A percentile compares a stretch with the other conserved stretches of the same genome.
These are phyloP conservation scores for Panthera leo DNA, from an alignment of 2,113 vertebrate species.

Conservation along the genomic window DNA sequence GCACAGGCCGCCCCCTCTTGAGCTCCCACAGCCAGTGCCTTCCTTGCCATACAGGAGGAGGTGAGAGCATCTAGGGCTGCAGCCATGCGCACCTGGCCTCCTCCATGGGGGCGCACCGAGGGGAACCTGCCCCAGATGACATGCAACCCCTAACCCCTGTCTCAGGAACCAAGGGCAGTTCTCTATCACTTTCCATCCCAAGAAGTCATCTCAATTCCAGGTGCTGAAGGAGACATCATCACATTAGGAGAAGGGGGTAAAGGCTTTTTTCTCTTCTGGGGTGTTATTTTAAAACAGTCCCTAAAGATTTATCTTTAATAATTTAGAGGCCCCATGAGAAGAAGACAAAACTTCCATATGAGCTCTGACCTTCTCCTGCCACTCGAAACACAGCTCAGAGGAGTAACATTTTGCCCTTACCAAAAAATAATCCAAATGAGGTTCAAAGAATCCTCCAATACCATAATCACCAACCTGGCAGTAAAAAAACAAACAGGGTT, in stretches of 20 bases:
- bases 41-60: background rate
- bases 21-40: background rate
- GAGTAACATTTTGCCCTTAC: background rate
- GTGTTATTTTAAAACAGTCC: background rate
- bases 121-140: background rate
- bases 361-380: background rate
- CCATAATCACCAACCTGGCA: background rate
- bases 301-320: background rate
- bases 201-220: background rate
- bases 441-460: background rate
- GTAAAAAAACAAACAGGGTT: background rate
- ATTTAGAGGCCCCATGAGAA: background rate
- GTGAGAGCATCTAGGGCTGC: background rate
- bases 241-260: background rate
- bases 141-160: background rate
- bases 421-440: constrained; percentile 21
- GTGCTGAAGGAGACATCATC: background rate
- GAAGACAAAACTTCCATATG: background rate
- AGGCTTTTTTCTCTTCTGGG: background rate
- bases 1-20: background rate
- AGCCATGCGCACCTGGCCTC: background rate
- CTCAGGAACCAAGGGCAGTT: too few relatives aligned
- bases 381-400: background rate
- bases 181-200: constrained; percentile 74
- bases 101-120: background rate